Base-by-base conservation (phyloP, 2,113 vertebrate genomes). In the Gavialis gangeticus region DNA sequence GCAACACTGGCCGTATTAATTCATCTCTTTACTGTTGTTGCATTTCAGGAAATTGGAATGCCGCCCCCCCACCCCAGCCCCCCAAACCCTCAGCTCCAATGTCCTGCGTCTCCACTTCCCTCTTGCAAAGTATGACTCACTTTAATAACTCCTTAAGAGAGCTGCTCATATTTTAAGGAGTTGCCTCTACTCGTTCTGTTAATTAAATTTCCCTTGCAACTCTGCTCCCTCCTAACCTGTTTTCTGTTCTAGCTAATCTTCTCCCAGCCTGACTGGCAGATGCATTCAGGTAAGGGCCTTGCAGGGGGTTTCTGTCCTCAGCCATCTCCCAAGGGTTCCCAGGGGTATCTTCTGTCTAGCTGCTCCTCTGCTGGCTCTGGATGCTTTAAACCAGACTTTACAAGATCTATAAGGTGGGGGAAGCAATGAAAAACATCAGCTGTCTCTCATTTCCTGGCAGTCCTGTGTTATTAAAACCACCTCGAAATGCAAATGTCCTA, bases 291-390 rank as follows among this genome's bases (percentile, higher is more conserved):
- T 84, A 85, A 89, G 80, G 89, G 91, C 82, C 76, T 82, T 58
- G 79, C 79, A 92, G 90, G 81, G 87, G 73, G 82, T 93, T 88
- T 83, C 6, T 1, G 82, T 83, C 87, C 93, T 67, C 63, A 55
- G 88, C 71, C 79, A 46, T 34, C 71, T 92, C 84, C 71, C 62
- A 13, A 2, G 28, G 46, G 37, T 56, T 82, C 56, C 0, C 0
- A 0, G 87, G 27, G 85, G 89, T 58, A 94, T 93, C 91, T 96
- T 91, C 96, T 94, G 93, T 82, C 95, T 89, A 93, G 92, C 93
- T 73, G 87, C 67, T 96, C 95, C 82, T 89, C 83, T 89, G 27
- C 93, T 94, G 92, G 83, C 89, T 92, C 94, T 13, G 69, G 4
- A 81, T 27, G 93, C 80, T 92, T 87, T 63, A 37, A 54, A 85